These are phyloP conservation scores for Reinhardtius hippoglossoides DNA, from an alignment of 2,113 vertebrate species.

Conservation along the genomic window DNA sequence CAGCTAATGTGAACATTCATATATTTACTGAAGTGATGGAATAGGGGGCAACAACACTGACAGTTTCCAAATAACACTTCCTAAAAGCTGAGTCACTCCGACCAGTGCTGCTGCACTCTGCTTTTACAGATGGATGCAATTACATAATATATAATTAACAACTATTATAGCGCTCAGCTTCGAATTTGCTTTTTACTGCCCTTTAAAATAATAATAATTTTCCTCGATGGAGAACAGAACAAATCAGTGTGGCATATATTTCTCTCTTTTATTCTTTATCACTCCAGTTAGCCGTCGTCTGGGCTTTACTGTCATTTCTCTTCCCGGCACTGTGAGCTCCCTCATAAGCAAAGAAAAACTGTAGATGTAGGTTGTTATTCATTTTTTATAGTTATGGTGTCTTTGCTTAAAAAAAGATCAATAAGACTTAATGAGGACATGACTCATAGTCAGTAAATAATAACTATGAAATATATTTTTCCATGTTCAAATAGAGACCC, in stretches of 20 bases:
- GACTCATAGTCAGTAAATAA: too few relatives aligned
- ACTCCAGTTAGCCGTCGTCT: neutral
- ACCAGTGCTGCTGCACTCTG: neutral
- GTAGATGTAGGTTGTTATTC: neutral
- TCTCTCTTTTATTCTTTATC: neutral
- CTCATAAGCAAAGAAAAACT: neutral
- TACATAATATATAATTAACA: slow-evolving; percentile 4
- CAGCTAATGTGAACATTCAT: neutral
- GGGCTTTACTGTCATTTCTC: neutral
- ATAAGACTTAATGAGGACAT: neutral
- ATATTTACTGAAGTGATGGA: slow-evolving; percentile 3
- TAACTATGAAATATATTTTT: too few relatives aligned
- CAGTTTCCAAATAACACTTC: neutral
- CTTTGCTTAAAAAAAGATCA: neutral
- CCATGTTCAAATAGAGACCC: too few relatives aligned
- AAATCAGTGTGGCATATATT: neutral
- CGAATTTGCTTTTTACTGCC: neutral
- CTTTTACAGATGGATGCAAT: slow-evolving; percentile 9
- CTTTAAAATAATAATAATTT: neutral
- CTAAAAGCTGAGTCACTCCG: neutral
- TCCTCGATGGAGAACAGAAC: neutral
- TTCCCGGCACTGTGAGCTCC: neutral
- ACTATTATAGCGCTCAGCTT: neutral
- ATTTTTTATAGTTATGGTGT: neutral
- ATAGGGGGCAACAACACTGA: neutral